Evolutionary conservation across 2,888 invertebrate species (phyloP).

Genomic region (Octonoba sinensis): DNA sequence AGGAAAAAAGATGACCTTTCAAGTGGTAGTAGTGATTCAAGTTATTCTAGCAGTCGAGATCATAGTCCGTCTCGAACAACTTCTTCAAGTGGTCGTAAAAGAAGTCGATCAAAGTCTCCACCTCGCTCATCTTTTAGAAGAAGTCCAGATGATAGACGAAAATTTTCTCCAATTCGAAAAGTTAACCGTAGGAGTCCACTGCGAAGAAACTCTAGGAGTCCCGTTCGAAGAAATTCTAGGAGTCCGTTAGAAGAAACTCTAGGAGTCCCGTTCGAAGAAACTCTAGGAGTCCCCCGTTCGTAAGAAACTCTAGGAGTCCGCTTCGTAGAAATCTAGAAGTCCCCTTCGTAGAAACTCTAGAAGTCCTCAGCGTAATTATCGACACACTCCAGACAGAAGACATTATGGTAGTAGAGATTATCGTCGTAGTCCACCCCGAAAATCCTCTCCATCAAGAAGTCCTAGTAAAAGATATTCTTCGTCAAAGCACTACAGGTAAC

Average conservation of each 20-base stretch:
- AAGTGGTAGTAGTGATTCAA: slow-evolving; percentile 21
- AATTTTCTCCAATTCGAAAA: slow-evolving; percentile 16
- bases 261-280: slow-evolving; percentile 36
- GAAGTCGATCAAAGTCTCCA: slow-evolving; percentile 39
- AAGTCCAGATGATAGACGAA: slow-evolving; percentile 36
- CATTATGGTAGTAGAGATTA: slow-evolving; percentile 28
- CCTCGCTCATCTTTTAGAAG: slow-evolving; percentile 7
- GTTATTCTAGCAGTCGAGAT: neutral
- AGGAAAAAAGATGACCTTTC: slow-evolving; percentile 8
- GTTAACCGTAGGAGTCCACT: slow-evolving; percentile 16
- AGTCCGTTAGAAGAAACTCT: slow-evolving; percentile 28
- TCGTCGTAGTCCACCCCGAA: slow-evolving; percentile 31
- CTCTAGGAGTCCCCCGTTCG: slow-evolving; percentile 13
- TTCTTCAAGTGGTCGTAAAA: slow-evolving; percentile 2
- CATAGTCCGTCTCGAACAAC: neutral
- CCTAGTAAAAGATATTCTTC: slow-evolving; percentile 28
- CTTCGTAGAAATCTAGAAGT: slow-evolving; percentile 27
- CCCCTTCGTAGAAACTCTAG: slow-evolving; percentile 16
- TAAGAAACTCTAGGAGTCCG: slow-evolving; percentile 16
- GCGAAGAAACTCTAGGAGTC: slow-evolving; percentile 26
- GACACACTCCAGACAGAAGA: slow-evolving; percentile 24
- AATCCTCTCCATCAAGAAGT: slow-evolving; percentile 17
- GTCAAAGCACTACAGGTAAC: slow-evolving; percentile 33
- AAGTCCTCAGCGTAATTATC: slow-evolving; percentile 22
- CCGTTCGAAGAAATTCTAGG: slow-evolving; percentile 5